Base-by-base conservation (phyloP, 2,888 invertebrate species). In the Sphinx pinastri region DNA sequence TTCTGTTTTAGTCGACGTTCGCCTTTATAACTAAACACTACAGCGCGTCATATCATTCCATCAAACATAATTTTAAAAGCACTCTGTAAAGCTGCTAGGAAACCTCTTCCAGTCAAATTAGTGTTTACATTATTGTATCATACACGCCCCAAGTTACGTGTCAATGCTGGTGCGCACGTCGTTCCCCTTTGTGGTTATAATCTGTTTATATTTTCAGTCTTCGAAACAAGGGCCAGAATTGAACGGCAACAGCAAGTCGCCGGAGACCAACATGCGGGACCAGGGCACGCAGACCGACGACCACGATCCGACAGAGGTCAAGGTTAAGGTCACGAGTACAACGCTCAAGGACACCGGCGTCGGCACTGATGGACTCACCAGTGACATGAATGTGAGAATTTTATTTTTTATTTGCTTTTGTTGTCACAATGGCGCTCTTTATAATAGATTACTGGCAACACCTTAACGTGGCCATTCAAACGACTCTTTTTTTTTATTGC, bases 251-350 rank as follows among this genome's bases (percentile, higher is more conserved):
- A n/a, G 63, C 19, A 70, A 52, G n/a, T 51, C 59, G 25, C 5
- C 45, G 16, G 58, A 54, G n/a, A 45, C 68, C 0, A 25, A 66
- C 5, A 84, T 79, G 0, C 77, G 79, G 14, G 89, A 91, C 25
- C 79, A 87, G 63, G 77, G 81, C 69, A 88, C 90, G 0, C 91
- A 91, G 73, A 90, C 91, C 0, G 90, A 89, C 47, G 60, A 72
- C 7, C 68, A 57, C 4, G 68, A 73, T 0, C 59, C 70, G 0
- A 31, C 68, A 1, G 72, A 73, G 14, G 71, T 71, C 60, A 73
- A 72, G 63, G 67, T 47, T 52, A 69, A 72, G 0, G 59, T 12
- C 54, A 54, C 25, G 25, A 25, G 25, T 25, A 25, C 67, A 0
- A 38, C 5, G 38, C 38, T 3, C 38, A 38, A 38, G 38, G 38